phyloP scores from a whole-genome alignment of 1,140 invertebrate genomes.

The Periplaneta americana region DNA sequence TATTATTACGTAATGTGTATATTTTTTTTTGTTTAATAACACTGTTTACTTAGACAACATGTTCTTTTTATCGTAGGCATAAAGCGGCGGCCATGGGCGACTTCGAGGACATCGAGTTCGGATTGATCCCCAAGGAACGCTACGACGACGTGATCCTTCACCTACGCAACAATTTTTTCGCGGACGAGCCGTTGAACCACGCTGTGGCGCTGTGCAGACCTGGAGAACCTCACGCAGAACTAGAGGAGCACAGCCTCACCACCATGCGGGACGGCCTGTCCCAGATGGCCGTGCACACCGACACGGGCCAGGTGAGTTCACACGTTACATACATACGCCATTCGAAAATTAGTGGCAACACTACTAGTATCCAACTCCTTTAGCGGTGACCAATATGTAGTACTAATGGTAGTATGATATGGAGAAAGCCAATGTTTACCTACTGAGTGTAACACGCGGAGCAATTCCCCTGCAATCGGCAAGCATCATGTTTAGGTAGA shows the following conservation, averaged over 20 bases:
- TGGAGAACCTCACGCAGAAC: constrained; percentile 57
- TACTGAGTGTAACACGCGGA: too few relatives aligned
- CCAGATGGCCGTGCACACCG: constrained; percentile 55
- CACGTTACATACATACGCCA: too few relatives aligned
- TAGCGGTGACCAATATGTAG: too few relatives aligned
- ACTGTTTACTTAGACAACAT: not conserved
- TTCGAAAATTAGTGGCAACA: too few relatives aligned
- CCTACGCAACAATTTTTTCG: constrained; percentile 64
- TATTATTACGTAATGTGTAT: too few relatives aligned
- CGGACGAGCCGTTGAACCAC: constrained; percentile 72
- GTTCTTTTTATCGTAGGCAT: not conserved
- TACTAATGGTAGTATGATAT: too few relatives aligned
- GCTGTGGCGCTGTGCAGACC: constrained; percentile 61
- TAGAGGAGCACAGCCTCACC: constrained; percentile 64
- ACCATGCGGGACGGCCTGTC: constrained; percentile 66
- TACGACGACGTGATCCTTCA: constrained; percentile 59
- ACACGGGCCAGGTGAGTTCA: constrained; percentile 52
- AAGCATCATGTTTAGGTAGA: too few relatives aligned
- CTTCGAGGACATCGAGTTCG: constrained; percentile 40
- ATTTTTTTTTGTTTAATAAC: too few relatives aligned
- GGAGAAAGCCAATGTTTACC: too few relatives aligned
- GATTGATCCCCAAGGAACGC: constrained; percentile 42
- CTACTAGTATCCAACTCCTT: too few relatives aligned
- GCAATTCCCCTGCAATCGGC: too few relatives aligned
- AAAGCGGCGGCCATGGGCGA: not conserved